phyloP scores from a whole-genome alignment of 2,888 invertebrate species.

The Agriopis marginaria region DNA sequence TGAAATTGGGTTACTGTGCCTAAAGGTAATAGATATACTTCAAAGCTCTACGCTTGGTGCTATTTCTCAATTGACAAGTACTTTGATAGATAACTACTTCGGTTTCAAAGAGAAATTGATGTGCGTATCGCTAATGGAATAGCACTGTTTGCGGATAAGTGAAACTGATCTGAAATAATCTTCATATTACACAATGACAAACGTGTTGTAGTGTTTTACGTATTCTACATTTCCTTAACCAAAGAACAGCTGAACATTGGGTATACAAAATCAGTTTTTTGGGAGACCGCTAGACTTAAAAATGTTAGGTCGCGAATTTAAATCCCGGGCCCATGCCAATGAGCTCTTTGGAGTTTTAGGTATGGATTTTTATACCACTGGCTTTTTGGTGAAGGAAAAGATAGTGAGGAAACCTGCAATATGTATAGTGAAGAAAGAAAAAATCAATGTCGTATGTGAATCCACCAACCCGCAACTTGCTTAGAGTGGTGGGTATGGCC shows the following conservation, averaged over 20 bases:
- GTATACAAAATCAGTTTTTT: neutral
- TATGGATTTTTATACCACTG: too few species aligned
- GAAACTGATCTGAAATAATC: slow-evolving; percentile 28
- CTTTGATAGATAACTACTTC: neutral
- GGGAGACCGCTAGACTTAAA: too few species aligned
- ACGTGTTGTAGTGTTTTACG: slow-evolving; percentile 1
- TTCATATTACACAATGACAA: slow-evolving; percentile 18
- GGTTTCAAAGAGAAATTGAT: slow-evolving; percentile 26
- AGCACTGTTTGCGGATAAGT: slow-evolving; percentile 21
- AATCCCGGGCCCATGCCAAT: too few species aligned
- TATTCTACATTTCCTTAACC: slow-evolving; percentile 5
- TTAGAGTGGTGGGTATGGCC: too few species aligned
- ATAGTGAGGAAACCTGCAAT: too few species aligned
- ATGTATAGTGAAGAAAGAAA: too few species aligned
- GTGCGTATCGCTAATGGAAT: slow-evolving; percentile 10
- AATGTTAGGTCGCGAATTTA: too few species aligned
- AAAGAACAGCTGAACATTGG: slow-evolving; percentile 1
- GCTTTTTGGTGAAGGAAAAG: too few species aligned
- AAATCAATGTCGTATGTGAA: too few species aligned
- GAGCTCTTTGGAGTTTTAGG: too few species aligned
- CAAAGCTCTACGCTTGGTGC: neutral
- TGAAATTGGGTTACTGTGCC: neutral
- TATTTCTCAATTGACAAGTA: slow-evolving; percentile 4
- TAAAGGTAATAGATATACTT: neutral
- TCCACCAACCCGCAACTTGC: too few species aligned